Conservation (phyloP, 2,888 invertebrate genomes). For the Smittia aterrima region DNA sequence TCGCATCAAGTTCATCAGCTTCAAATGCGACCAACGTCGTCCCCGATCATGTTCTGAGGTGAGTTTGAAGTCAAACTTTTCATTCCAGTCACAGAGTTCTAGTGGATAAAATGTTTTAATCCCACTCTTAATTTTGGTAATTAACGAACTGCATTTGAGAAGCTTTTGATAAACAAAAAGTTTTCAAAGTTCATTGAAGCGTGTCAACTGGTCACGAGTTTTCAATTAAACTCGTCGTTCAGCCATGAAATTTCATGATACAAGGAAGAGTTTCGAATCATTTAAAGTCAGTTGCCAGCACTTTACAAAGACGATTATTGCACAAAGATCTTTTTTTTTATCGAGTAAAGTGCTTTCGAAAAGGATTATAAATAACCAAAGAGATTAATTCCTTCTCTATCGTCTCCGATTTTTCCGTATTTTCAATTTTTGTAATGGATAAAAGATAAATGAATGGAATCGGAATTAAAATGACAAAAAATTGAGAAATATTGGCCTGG, state of each 20-base stretch:
- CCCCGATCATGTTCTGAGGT: constrained; percentile 75
- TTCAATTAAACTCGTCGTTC: background rate
- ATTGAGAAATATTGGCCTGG: constrained; percentile 35
- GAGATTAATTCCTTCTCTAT: constrained; percentile 13
- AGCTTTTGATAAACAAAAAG: constrained; percentile 46
- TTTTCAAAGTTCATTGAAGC: too few relatives aligned
- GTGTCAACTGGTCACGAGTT: background rate
- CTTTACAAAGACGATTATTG: constrained; percentile 29
- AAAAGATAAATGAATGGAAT: constrained; percentile 35
- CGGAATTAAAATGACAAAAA: constrained; percentile 30
- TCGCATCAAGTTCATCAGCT: constrained; percentile 57
- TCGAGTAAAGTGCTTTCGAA: constrained; percentile 1
- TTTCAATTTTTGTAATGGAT: constrained; percentile 41
- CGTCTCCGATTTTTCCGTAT: constrained; percentile 2
- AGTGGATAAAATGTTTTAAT: background rate
- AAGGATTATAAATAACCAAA: constrained; percentile 19
- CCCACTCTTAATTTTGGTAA: too few relatives aligned
- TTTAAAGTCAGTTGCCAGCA: background rate
- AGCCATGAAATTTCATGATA: background rate
- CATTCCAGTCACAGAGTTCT: background rate
- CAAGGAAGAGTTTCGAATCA: background rate
- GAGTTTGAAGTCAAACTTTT: constrained; percentile 31
- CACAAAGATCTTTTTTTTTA: background rate
- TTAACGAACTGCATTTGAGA: constrained; percentile 44
- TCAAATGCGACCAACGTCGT: constrained; percentile 75